These are phyloP conservation scores for Alectura lathami DNA, from an alignment of 2,113 vertebrate species.

Conservation along the genomic window DNA sequence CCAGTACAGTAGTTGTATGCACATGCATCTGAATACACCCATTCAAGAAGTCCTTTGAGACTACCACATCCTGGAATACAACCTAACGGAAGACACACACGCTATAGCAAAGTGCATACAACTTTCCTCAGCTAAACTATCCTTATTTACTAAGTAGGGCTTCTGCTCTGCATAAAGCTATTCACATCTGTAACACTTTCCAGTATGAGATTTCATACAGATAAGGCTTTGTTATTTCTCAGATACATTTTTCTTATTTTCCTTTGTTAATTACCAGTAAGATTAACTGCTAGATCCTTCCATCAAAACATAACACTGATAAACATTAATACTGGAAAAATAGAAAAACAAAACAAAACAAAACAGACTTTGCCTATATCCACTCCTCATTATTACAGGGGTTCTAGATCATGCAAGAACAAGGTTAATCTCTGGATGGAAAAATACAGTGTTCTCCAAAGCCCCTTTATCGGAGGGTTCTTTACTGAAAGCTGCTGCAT, in stretches of 20 bases:
- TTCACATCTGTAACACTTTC: neutral
- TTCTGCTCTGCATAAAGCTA: neutral
- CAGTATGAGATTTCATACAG: neutral
- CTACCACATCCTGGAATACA: neutral
- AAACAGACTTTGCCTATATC: neutral
- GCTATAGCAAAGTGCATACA: neutral
- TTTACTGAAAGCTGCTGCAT: neutral
- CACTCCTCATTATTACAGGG: neutral
- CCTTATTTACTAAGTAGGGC: neutral
- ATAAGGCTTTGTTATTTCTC: neutral
- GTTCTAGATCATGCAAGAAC: neutral
- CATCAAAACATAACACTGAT: neutral
- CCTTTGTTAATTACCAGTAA: neutral
- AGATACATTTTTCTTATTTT: accelerated
- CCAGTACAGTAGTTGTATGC: neutral
- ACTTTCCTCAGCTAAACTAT: neutral
- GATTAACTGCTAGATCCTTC: neutral
- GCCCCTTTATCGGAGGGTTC: no score
- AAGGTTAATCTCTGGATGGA: neutral
- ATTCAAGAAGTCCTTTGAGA: neutral
- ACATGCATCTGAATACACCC: neutral
- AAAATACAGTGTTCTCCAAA: neutral
- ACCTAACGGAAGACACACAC: neutral
- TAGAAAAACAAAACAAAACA: neutral
- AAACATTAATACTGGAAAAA: neutral